phyloP scores from a whole-genome alignment of 1,140 invertebrate species.

The Drosophila virilis region DNA sequence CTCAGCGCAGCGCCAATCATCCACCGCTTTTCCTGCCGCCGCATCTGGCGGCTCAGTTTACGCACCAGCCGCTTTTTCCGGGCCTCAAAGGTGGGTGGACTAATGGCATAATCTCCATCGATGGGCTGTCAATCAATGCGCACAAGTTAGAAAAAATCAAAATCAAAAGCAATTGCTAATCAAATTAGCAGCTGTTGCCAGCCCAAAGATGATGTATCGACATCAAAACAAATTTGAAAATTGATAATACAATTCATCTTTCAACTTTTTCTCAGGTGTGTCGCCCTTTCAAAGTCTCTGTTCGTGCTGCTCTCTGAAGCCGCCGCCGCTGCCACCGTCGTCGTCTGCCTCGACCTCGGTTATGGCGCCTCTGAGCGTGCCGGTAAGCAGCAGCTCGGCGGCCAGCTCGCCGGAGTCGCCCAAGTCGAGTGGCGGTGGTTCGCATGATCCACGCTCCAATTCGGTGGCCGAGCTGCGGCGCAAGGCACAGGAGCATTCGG shows the following conservation, averaged over 20 bases:
- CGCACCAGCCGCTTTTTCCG: conserved; percentile 92
- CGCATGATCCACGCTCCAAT: conserved; percentile 88
- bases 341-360: conserved; percentile 42
- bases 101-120: conserved; percentile 43
- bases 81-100: conserved; percentile 88
- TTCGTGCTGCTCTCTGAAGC: conserved; percentile 91
- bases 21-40: conserved; percentile 92
- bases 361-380: conserved; percentile 75
- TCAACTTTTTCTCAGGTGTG: conserved; percentile 60
- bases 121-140: conserved; percentile 55
- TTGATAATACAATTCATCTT: conserved; percentile 3
- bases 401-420: conserved; percentile 83
- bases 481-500: conserved; percentile 96
- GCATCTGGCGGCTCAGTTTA: conserved; percentile 91
- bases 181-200: conserved; percentile 48
- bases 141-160: conserved; percentile 1
- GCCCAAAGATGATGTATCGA: conserved; percentile 32
- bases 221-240: conserved; percentile 30
- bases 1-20: conserved; percentile 84
- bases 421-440: conserved; percentile 64
- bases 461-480: conserved; percentile 94
- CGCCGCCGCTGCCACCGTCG: conserved; percentile 82
- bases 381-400: conserved; percentile 70
- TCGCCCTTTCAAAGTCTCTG: conserved; percentile 89
- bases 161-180: conserved; percentile 62